Evolutionary conservation across 2,888 invertebrate species (phyloP).

Genomic region (Ephialtes manifestator): DNA sequence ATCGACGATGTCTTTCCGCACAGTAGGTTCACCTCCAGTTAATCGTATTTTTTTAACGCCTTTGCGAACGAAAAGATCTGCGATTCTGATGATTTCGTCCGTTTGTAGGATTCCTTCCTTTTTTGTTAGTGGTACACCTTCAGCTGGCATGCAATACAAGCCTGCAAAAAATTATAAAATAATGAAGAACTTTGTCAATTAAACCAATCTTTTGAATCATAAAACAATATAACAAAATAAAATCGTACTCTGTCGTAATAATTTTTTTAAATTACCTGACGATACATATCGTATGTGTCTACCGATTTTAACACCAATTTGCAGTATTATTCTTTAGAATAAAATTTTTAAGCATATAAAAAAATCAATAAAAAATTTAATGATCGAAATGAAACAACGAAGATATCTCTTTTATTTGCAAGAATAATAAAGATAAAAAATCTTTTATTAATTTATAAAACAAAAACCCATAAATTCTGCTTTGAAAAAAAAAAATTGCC

Average conservation of each 20-base stretch:
- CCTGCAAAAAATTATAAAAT: constrained; percentile 87
- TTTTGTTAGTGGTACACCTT: constrained; percentile 95
- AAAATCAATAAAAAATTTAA: too few relatives aligned
- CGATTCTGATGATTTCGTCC: constrained; percentile 93
- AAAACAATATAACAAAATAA: neutral
- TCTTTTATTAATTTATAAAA: too few relatives aligned
- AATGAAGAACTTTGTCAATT: constrained; percentile 4
- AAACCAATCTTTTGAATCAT: neutral
- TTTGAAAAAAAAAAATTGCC: too few relatives aligned
- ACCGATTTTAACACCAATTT: neutral
- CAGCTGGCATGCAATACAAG: constrained; percentile 99
- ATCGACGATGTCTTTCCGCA: constrained; percentile 94
- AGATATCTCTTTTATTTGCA: too few relatives aligned
- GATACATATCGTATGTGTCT: neutral
- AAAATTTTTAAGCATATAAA: neutral
- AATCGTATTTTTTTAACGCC: constrained; percentile 97
- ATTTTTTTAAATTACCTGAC: neutral
- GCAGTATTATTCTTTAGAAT: neutral
- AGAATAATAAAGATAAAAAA: too few relatives aligned
- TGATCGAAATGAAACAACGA: too few relatives aligned
- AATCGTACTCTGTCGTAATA: neutral
- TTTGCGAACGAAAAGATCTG: constrained; percentile 93
- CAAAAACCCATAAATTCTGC: too few relatives aligned
- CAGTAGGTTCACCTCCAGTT: constrained; percentile 98
- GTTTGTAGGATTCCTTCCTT: constrained; percentile 92